Evolutionary conservation across 2,888 invertebrate genomes (phyloP), one percentile per base, ranked within the genome.

Genomic region (Thalpophila matura): DNA sequence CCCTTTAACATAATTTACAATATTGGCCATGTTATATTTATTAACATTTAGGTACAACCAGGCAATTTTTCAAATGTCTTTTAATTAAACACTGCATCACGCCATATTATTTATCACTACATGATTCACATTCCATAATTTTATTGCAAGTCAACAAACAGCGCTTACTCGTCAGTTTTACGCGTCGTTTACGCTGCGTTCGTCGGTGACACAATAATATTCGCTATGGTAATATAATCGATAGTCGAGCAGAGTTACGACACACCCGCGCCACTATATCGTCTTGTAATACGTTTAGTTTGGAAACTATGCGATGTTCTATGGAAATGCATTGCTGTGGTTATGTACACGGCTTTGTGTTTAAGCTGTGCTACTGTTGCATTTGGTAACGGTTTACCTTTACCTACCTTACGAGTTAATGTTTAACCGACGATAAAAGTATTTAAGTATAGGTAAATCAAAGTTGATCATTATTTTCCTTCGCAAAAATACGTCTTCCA

Each of bases 221-320:
- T 74, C 69, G 73, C 69, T 65, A 76, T 74, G 73, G 75, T 67
- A 57, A 75, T 81, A 76, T 73, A 80, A 83, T 79, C 78, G 72
- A 82, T 81, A 79, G 64, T 40, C 53, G 69, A 59, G 49, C 51
- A 14, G 26, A 53, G 78, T 80, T 80, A 63, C 79, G 78, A 80
- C 71, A 79, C 77, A 46, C 59, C 66, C 56, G 64, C 59, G 42
- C 63, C 43, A 45, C 62, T 68, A 54, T 29, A 56, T 50, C 62
- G 56, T 55, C 61, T 68, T 72, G 46, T 59, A 43, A 65, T 65
- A 47, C 55, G 58, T 76, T 56, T 43, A 24, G 42, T 75, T 70
- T 53, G 59, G 69, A 61, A 57, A 58, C 65, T 50, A 53, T 61
- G 46, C 69, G 10, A 61, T 50, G 50, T 57, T 56, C 78, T 58